A percentile compares a stretch with the other conserved stretches of the same genome.
Conservation (phyloP, 1,140 invertebrate species). For the Procambarus clarkii region DNA sequence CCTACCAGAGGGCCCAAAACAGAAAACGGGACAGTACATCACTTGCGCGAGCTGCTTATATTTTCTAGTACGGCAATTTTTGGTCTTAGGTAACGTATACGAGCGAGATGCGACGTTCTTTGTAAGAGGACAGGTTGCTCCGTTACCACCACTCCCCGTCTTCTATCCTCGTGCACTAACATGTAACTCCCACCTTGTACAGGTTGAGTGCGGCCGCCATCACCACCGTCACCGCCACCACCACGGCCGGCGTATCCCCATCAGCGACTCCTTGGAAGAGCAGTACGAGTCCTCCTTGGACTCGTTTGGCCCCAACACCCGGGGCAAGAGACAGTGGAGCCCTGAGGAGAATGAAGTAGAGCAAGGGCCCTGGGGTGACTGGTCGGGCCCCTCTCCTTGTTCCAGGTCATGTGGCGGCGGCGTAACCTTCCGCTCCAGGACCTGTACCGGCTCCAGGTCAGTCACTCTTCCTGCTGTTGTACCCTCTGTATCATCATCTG, state of each 20-base stretch:
- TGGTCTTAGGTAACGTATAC: no score
- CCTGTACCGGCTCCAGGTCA: background rate
- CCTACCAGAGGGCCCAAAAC: no score
- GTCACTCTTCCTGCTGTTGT: no score
- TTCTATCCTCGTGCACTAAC: no score
- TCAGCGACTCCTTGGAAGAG: background rate
- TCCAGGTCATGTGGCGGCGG: constrained; percentile 94
- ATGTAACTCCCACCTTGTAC: no score
- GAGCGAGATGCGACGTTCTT: no score
- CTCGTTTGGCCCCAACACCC: background rate
- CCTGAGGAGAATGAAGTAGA: background rate
- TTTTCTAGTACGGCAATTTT: no score
- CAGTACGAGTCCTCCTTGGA: background rate
- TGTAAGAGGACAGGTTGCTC: no score
- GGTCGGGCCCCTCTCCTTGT: constrained; percentile 86
- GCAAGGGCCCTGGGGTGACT: constrained; percentile 78
- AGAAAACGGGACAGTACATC: no score
- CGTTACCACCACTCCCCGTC: no score
- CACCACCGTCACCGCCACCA: constrained; percentile 25
- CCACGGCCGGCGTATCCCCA: constrained; percentile 22
- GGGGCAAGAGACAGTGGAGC: constrained; percentile 15
- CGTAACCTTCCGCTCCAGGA: constrained; percentile 80
- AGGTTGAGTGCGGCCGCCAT: background rate
- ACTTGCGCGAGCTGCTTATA: no score
- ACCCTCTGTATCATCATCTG: no score